Evolutionary conservation across 2,113 vertebrate species (phyloP).

Genomic region (Mustela nigripes): DNA sequence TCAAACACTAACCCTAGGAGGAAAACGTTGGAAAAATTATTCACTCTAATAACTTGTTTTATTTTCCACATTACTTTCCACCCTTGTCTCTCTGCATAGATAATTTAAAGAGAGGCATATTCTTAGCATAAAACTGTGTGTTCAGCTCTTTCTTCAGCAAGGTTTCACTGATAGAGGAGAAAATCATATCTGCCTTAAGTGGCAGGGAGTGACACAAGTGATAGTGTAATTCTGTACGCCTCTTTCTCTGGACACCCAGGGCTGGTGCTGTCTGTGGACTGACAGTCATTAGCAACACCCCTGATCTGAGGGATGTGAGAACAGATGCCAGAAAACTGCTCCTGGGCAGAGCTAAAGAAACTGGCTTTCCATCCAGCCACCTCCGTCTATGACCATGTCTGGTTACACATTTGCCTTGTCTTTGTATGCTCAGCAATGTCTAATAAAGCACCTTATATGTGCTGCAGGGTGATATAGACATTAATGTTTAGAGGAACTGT

Average conservation of each 20-base stretch:
- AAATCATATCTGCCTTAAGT: neutral
- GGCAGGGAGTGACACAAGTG: neutral
- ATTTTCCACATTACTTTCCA: neutral
- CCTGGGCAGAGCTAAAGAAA: neutral
- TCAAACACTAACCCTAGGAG: neutral
- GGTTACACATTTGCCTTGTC: neutral
- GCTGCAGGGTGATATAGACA: neutral
- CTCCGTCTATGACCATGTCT: neutral
- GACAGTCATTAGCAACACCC: neutral
- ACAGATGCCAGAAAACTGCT: neutral
- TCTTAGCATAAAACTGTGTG: neutral
- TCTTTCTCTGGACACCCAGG: neutral
- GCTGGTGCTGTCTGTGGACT: neutral
- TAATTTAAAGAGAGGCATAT: neutral
- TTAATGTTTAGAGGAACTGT: neutral
- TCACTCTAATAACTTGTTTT: slow-evolving; percentile 36
- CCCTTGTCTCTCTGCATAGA: neutral
- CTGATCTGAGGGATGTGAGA: neutral
- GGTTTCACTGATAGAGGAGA: neutral
- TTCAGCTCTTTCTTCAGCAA: slow-evolving; percentile 8
- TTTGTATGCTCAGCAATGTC: neutral
- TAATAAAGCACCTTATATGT: neutral
- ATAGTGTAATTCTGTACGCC: neutral
- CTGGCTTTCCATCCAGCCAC: neutral
- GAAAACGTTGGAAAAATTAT: neutral